Percentiles rank a stretch among this genome's conserved stretches.
Conservation (phyloP, 2,797 vertebrate species). For the Philypnodon macrostomus region DNA sequence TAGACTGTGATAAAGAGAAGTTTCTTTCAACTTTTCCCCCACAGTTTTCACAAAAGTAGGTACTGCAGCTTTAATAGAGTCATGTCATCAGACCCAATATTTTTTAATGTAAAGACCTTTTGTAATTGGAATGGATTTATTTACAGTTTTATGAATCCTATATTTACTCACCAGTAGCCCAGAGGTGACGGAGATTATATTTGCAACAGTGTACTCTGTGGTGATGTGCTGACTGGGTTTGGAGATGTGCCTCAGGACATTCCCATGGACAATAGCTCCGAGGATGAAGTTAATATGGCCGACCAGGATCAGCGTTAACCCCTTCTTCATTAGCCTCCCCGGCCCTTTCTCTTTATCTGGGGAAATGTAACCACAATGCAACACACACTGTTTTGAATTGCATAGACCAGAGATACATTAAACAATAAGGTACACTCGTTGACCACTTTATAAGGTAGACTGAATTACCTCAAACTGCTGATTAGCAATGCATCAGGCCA, state of each 20-base stretch:
- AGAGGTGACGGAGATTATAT: conserved; percentile 88
- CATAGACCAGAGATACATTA: background rate
- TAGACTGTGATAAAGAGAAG: too few species aligned
- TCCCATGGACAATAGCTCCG: conserved; percentile 90
- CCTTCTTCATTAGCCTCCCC: conserved; percentile 83
- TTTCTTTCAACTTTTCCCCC: too few species aligned
- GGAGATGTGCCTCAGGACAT: conserved; percentile 87
- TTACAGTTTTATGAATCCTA: too few species aligned
- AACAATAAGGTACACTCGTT: too few species aligned
- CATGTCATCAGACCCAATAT: too few species aligned
- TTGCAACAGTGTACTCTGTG: conserved; percentile 82
- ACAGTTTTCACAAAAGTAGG: too few species aligned
- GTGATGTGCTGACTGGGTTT: conserved; percentile 76
- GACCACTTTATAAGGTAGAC: too few species aligned
- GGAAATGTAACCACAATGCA: background rate
- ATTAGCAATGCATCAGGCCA: too few species aligned
- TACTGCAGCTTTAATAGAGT: too few species aligned
- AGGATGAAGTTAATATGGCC: conserved; percentile 89
- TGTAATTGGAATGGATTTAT: too few species aligned
- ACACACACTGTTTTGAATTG: background rate
- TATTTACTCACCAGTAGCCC: conserved; percentile 90
- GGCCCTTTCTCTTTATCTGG: conserved; percentile 81
- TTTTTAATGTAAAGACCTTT: background rate
- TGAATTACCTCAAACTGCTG: too few species aligned
- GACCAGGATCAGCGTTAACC: conserved; percentile 84